Percentiles rank a stretch among this genome's conserved stretches.
Conservation (phyloP, 2,888 invertebrate species). For the Portevinia maculata region DNA sequence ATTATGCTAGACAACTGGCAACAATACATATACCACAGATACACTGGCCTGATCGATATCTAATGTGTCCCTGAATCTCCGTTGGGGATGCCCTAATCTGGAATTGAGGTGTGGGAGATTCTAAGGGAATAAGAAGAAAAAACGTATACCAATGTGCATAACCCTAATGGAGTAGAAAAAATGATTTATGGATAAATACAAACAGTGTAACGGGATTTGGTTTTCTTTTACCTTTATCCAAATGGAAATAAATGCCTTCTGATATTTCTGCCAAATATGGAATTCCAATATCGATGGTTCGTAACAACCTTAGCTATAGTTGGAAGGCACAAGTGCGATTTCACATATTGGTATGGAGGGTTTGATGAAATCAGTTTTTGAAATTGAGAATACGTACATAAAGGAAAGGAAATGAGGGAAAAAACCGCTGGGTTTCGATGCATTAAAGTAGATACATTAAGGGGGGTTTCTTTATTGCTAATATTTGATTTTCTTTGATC, state of each 20-base stretch:
- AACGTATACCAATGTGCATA: conserved; percentile 3
- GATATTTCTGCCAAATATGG: neutral
- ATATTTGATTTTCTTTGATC: too few species aligned
- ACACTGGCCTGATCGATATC: conserved; percentile 23
- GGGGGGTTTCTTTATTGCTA: too few species aligned
- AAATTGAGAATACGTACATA: too few species aligned
- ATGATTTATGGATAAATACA: conserved; percentile 36
- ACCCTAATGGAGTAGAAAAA: conserved; percentile 13
- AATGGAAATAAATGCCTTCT: conserved; percentile 39
- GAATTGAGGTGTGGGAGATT: conserved; percentile 5
- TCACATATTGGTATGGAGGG: too few species aligned
- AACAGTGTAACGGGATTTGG: conserved; percentile 6
- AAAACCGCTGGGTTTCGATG: too few species aligned
- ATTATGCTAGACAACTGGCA: conserved; percentile 1
- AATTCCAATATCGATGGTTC: neutral
- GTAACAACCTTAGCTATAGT: neutral
- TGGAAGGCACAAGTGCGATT: neutral
- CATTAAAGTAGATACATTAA: too few species aligned
- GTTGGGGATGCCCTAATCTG: conserved; percentile 16
- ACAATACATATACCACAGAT: conserved; percentile 4
- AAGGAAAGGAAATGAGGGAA: too few species aligned
- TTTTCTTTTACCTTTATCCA: neutral
- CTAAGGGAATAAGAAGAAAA: neutral
- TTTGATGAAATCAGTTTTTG: too few species aligned
- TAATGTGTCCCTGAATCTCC: conserved; percentile 32